Conservation (phyloP, 2,113 vertebrate species). For the Nycticryphes semicollaris region DNA sequence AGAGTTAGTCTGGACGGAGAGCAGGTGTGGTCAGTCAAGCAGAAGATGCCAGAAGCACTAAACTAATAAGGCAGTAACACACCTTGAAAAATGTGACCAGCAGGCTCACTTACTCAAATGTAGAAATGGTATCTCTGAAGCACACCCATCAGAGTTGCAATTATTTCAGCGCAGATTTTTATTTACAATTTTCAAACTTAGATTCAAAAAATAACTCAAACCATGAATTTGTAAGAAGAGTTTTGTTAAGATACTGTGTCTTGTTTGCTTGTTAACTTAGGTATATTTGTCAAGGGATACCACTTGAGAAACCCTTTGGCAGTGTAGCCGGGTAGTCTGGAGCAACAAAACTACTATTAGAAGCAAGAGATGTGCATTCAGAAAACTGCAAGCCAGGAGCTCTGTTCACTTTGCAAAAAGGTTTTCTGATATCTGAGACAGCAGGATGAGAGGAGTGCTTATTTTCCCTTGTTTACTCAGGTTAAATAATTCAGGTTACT, state of each 20-base stretch:
- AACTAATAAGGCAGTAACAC: neutral
- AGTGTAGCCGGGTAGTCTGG: neutral
- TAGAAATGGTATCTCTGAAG: neutral
- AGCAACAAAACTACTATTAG: neutral
- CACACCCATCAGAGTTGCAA: neutral
- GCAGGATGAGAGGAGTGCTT: neutral
- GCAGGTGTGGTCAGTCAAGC: neutral
- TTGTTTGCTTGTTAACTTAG: neutral
- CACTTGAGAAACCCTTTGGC: neutral
- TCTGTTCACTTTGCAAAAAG: neutral
- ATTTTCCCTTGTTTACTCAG: neutral
- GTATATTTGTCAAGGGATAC: neutral
- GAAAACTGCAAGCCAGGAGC: neutral
- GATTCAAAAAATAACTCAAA: neutral
- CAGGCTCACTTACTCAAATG: neutral
- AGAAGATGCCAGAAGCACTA: neutral
- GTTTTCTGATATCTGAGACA: neutral
- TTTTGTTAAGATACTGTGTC: neutral
- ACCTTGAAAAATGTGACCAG: neutral
- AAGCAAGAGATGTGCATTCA: neutral
- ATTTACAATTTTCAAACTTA: neutral
- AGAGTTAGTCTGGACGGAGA: neutral
- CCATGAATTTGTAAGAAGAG: neutral
- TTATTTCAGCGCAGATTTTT: neutral
- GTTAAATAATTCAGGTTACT: neutral